Base-by-base conservation (phyloP, 1,140 invertebrate species). In the Conopomorpha cramerella region DNA sequence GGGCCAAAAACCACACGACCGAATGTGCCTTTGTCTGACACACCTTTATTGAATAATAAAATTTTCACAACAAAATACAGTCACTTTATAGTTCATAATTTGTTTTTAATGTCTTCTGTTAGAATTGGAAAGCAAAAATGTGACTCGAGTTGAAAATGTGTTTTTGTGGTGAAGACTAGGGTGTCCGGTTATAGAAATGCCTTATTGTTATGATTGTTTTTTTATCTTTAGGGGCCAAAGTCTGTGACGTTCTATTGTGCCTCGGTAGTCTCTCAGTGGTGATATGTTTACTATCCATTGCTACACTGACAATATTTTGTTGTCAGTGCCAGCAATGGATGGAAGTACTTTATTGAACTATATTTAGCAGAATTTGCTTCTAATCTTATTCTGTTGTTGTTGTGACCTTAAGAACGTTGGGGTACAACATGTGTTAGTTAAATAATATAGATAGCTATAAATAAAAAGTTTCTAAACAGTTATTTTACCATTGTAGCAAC, bases 1-100 rank as follows among this genome's bases (percentile, higher is more conserved):
- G 48, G 60, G 49, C 58, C 63, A 38, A 58, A 68, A 72, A 74
- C 70, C 70, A 55, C 70, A 73, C 49, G 55, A 65, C 55, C 52
- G 65, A 70, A 70, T 72, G 65, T 63, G 55, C 67, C 67, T 72
- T 74, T 74, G 70, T 74, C 63, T 44, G 46, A 55, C 46, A 57
- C 45, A 49, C 41, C 68, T 74, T 76, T 76, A 76, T 76, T 72
- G 63, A 63, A 72, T 63, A 68, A 76, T 76, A 76, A 76, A 74
- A 71, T 63, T 61, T 63, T n/a, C 58, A 57, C 48, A 55, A 48
- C 56, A 57, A 72, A 72, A 72, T 72, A 62, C 51, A 68, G 67
- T 50, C 43, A 53, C 49, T 71, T 71, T 74, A 74, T 71, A 65
- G 70, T 57, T 65, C 63, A 63, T 71, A 67, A 70, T 63, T 68